Percentiles rank a stretch among this genome's conserved stretches.
phyloP scores from a whole-genome alignment of 2,113 vertebrate species.

The Diadophis punctatus region DNA sequence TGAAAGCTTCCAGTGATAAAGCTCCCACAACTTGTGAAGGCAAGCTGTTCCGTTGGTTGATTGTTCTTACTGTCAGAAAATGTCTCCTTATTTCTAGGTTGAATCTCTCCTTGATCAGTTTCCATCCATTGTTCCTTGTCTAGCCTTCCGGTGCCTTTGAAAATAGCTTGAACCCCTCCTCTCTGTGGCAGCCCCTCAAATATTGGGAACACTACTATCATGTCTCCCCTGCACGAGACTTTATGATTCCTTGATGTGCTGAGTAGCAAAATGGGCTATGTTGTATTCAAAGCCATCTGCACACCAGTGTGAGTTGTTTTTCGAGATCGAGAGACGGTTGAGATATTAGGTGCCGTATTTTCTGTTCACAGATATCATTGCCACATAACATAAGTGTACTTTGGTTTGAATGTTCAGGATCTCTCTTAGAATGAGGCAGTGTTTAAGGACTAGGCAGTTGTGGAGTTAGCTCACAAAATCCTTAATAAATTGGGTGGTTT shows the following conservation, averaged over 20 bases:
- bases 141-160: too few species aligned
- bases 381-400: not conserved
- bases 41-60: too few species aligned
- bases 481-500: not conserved
- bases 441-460: not conserved
- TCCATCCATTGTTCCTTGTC: too few species aligned
- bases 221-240: not conserved
- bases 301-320: not conserved
- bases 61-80: too few species aligned
- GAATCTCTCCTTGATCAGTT: too few species aligned
- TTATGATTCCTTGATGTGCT: not conserved
- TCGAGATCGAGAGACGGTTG: not conserved
- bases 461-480: not conserved
- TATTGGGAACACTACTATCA: too few species aligned
- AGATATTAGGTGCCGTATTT: not conserved
- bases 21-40: too few species aligned
- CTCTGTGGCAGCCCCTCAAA: too few species aligned
- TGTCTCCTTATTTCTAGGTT: too few species aligned
- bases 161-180: too few species aligned
- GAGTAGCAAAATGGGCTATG: not conserved
- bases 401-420: not conserved
- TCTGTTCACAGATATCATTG: not conserved
- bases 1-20: too few species aligned
- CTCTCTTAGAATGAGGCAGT: not conserved
- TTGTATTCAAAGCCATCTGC: not conserved